Evolutionary conservation across 2,888 invertebrate genomes (phyloP).

Genomic region (Drosophila prolongata): DNA sequence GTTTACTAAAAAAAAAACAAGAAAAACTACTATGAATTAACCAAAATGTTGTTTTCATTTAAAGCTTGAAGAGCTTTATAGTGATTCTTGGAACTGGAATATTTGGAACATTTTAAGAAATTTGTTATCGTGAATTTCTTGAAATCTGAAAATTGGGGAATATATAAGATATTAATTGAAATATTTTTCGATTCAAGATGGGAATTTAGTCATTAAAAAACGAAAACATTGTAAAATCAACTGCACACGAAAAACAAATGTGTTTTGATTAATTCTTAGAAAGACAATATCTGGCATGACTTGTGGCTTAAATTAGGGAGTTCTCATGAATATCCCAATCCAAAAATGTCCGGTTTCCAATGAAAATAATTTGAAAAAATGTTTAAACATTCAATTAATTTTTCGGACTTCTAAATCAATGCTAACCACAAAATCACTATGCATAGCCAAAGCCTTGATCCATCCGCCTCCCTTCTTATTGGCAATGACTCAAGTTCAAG

Average conservation of each 20-base stretch:
- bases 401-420: constrained; percentile 14
- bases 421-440: constrained; percentile 48
- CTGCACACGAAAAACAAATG: no score
- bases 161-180: no score
- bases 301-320: constrained; percentile 20
- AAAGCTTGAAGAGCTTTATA: background rate
- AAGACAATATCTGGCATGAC: background rate
- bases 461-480: constrained; percentile 17
- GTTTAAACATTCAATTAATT: constrained; percentile 8
- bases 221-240: no score
- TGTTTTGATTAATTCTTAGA: background rate
- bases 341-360: background rate
- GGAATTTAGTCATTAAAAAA: no score
- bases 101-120: background rate
- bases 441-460: constrained; percentile 49
- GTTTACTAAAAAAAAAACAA: constrained; percentile 65
- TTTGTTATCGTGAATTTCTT: background rate
- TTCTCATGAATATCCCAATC: background rate
- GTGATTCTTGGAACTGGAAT: background rate
- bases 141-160: background rate
- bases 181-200: no score
- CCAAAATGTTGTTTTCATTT: constrained; percentile 21
- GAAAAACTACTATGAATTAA: constrained; percentile 45
- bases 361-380: constrained; percentile 1
- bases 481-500: constrained; percentile 65